phyloP scores from a whole-genome alignment of 2,888 invertebrate species.

The Folsomia candida region DNA sequence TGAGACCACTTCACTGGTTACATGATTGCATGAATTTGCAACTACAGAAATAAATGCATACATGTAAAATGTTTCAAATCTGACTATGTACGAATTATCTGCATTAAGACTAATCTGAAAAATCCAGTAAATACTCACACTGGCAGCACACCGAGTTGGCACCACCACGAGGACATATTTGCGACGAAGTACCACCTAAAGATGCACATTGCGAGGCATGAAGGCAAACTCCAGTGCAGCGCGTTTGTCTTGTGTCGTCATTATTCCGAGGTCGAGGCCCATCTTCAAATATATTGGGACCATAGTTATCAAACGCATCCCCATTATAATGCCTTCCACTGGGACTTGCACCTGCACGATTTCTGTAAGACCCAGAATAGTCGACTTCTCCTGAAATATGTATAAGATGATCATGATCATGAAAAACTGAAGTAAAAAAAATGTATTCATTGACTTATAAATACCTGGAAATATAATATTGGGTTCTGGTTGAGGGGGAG shows the following conservation, averaged over 20 bases:
- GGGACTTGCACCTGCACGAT: too few relatives aligned
- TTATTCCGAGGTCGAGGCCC: neutral
- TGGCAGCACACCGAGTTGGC: slow-evolving; percentile 42
- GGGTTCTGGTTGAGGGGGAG: neutral
- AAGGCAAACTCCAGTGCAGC: slow-evolving; percentile 41
- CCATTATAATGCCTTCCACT: neutral
- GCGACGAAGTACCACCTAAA: slow-evolving; percentile 35
- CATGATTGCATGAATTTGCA: slow-evolving; percentile 40
- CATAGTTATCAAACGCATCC: too few relatives aligned
- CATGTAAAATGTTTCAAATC: neutral
- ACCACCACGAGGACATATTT: slow-evolving; percentile 34
- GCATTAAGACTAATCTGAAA: neutral
- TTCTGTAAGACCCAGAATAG: neutral
- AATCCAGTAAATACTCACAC: slow-evolving; percentile 32
- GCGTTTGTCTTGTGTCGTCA: neutral
- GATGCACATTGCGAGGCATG: slow-evolving; percentile 36
- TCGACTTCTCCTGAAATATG: neutral
- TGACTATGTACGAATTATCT: neutral
- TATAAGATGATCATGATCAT: too few relatives aligned
- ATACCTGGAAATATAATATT: neutral
- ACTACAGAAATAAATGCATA: slow-evolving; percentile 19
- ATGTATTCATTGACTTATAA: too few relatives aligned
- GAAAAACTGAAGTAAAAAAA: too few relatives aligned
- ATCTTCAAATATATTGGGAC: too few relatives aligned
- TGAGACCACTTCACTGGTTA: slow-evolving; percentile 30